Conservation (phyloP, 1,140 invertebrate species). For the Ostrea denselamellosa region DNA sequence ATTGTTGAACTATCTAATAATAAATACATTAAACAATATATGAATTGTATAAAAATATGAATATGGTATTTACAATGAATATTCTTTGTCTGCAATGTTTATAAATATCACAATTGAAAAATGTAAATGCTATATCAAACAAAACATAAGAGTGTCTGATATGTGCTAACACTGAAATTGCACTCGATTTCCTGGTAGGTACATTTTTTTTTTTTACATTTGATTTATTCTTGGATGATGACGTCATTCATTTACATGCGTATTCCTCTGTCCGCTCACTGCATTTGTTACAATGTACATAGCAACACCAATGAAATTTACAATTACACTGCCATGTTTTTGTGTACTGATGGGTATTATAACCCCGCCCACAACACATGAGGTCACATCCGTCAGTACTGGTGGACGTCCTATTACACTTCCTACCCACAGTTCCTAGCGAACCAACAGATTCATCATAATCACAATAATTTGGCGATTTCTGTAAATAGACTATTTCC, state of each 20-base stretch:
- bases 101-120: slow-evolving; percentile 29
- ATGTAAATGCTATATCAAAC: slow-evolving; percentile 39
- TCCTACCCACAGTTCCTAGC: slow-evolving; percentile 77
- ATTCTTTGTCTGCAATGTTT: neutral
- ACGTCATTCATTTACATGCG: slow-evolving; percentile 76
- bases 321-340: slow-evolving; percentile 80
- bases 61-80: slow-evolving; percentile 16
- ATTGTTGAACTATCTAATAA: slow-evolving; percentile 22
- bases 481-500: slow-evolving; percentile 92
- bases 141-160: slow-evolving; percentile 19
- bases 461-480: slow-evolving; percentile 96
- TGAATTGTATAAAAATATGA: slow-evolving; percentile 33
- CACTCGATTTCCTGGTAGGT: neutral
- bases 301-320: slow-evolving; percentile 81
- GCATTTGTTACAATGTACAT: slow-evolving; percentile 80
- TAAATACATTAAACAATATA: slow-evolving; percentile 32
- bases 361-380: slow-evolving; percentile 82
- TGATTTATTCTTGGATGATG: neutral
- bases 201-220: neutral
- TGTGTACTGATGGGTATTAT: slow-evolving; percentile 79
- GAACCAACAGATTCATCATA: slow-evolving; percentile 82
- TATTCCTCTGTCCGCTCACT: slow-evolving; percentile 78
- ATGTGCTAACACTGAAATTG: slow-evolving; percentile 31
- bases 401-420: slow-evolving; percentile 79
- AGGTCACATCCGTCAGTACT: slow-evolving; percentile 80